Base-by-base conservation (phyloP, 2,797 vertebrate species). In the Enoplosus armatus region DNA sequence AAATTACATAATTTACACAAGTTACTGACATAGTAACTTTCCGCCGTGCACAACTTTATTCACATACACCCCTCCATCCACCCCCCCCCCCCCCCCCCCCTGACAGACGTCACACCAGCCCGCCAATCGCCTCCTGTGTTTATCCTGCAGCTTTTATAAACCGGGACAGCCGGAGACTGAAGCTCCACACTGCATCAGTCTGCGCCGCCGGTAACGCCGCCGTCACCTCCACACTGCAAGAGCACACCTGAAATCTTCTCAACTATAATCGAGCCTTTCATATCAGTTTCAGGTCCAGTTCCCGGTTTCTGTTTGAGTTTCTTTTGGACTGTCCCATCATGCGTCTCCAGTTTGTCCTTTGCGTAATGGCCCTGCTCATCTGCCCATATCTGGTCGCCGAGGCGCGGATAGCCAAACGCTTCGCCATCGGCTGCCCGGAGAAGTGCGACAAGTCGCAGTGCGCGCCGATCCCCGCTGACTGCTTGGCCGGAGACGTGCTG, bases 381-480 rank as follows among this genome's bases (percentile, higher is more conserved):
- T 74, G 76, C 35, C 65, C 74, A 0, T 22, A 50, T 5, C 62
- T 86, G 27, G 3, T 65, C 22, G 55, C 86, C 29, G 87, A 86
- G 39, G 88, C 91, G 9, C 84, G 83, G 24, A 76, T 89, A 48
- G 35, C 66, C 61, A 89, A 89, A 15, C 94, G 93, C 56, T 85
- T 87, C 61, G 87, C 93, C 73, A 85, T 93, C 90, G 87, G 90
- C 47, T 98, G 97, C 39, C 95, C 96, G 0, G 95, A 96, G 60
- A 94, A 89, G 64, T 98, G 97, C 88, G 97, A 98, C 5, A 93
- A 87, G n/a, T 93, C 95, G 0, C 93, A 90, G 53, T 98, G 97
- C 86, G 62, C 95, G 0, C 89, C 94, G 63, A 75, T 95, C 54
- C 96, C 96, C 0, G 65, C 90, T 0, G 90, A 94, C 87, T 99